Evolutionary conservation across 2,113 vertebrate genomes (phyloP), one percentile per base, ranked within the genome.

Genomic region (Elephantulus edwardii): DNA sequence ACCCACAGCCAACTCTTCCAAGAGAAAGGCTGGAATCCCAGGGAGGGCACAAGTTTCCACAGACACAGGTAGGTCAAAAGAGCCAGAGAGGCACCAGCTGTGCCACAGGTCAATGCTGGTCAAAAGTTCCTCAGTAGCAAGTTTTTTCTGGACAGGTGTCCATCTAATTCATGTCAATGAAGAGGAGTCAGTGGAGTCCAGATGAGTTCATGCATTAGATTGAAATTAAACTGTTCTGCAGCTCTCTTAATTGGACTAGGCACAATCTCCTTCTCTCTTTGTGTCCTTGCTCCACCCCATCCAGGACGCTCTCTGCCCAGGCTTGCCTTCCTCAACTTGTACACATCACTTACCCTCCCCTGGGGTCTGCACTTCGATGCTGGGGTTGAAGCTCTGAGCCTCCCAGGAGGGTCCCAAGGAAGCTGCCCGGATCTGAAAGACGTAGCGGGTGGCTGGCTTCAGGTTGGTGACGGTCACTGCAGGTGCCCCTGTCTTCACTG

Each of bases 321-420:
- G 22, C n/a, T n/a, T n/a, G n/a, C 6, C 46, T 44, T n/a, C 40
- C 28, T 33, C 40, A 20, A 9, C 4, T 1, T 8, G 17, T 42
- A 44, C 12, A 2, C n/a, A 28, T 22, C 76, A 98, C 99, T 99
- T 95, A 99, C 99, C 44, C 95, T 99, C 99, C 90, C 98, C 98
- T 58, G 98, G 96, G 0, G 99, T 99, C 97, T 99, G 98, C 93
- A 99, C 98, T 96, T 99, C 99, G 71, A 99, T 98, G 86, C 98
- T 98, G 6, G 98, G 94, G 87, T 98, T 98, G 97, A 98, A 98
- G 64, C 93, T 98, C 33, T 98, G 98, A 0, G 98, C 98, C 93
- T 99, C 99, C 30, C 96, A 79, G 0, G 98, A 98, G 17, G 94
- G 95, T 56, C 93, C 91, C 0, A 94, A 97, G 42, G 98, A 98